These are phyloP conservation scores for Catharus bicknelli DNA, from an alignment of 2,113 vertebrate genomes.

Conservation along the genomic window DNA sequence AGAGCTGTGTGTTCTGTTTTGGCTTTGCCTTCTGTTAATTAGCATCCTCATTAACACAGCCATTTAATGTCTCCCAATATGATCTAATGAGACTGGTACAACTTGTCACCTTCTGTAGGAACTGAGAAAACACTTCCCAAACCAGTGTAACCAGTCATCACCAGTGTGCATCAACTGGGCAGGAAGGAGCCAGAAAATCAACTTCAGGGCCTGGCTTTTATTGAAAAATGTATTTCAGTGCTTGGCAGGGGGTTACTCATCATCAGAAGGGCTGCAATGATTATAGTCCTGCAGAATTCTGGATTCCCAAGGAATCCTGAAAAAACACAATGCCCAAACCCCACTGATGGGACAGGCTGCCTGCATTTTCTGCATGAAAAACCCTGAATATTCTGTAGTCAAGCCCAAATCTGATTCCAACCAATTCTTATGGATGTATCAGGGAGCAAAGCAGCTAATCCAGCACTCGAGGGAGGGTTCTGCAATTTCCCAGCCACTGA, in stretches of 20 bases:
- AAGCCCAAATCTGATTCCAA: background rate
- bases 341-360: rapidly evolving
- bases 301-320: background rate
- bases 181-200: background rate
- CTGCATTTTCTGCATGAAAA: background rate
- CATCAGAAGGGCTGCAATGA: background rate
- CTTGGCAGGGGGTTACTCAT: background rate
- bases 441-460: background rate
- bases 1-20: background rate
- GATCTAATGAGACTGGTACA: background rate
- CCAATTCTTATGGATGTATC: background rate
- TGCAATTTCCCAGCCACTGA: background rate
- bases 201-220: background rate
- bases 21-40: background rate
- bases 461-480: rapidly evolving
- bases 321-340: background rate
- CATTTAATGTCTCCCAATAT: background rate
- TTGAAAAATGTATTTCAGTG: background rate
- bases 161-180: rapidly evolving
- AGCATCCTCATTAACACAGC: background rate
- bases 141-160: background rate
- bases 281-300: background rate
- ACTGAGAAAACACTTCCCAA: background rate
- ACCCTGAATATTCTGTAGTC: background rate
- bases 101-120: conserved; percentile 5